Conservation (phyloP, 2,888 invertebrate genomes). For the Ametastegia equiseti region DNA sequence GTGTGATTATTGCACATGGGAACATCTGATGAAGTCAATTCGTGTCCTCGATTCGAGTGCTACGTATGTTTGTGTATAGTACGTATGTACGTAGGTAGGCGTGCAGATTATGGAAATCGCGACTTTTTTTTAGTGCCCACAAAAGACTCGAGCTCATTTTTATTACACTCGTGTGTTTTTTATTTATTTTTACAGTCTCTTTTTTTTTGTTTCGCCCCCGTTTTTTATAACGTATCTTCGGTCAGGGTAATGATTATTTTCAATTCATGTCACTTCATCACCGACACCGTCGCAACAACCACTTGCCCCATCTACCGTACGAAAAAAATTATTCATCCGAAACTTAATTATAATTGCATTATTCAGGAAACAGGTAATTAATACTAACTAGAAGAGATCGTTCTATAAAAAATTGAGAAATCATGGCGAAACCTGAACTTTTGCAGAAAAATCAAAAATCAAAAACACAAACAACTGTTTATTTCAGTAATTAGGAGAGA, state of each 20-base stretch:
- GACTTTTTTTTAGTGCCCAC: conserved; percentile 21
- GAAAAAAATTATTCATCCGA: neutral
- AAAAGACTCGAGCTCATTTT: conserved; percentile 8
- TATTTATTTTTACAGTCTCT: neutral
- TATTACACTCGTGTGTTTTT: neutral
- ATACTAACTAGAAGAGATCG: too few species aligned
- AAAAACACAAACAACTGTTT: too few species aligned
- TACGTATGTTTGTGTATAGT: neutral
- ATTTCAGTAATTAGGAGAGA: too few species aligned
- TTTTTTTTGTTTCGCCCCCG: too few species aligned
- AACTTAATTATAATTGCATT: too few species aligned
- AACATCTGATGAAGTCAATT: neutral
- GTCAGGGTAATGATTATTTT: neutral
- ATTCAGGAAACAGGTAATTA: too few species aligned
- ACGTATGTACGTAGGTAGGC: conserved; percentile 3
- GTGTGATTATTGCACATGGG: too few species aligned
- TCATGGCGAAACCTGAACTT: too few species aligned
- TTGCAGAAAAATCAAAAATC: too few species aligned
- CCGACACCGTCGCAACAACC: too few species aligned
- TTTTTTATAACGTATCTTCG: neutral
- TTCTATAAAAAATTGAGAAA: too few species aligned
- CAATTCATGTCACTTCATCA: neutral
- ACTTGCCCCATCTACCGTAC: neutral
- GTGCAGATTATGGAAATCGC: conserved; percentile 29
- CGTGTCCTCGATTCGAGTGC: conserved; percentile 3